Evolutionary conservation across 2,797 vertebrate genomes (phyloP).

Genomic region (Phyllotis vaccarum): DNA sequence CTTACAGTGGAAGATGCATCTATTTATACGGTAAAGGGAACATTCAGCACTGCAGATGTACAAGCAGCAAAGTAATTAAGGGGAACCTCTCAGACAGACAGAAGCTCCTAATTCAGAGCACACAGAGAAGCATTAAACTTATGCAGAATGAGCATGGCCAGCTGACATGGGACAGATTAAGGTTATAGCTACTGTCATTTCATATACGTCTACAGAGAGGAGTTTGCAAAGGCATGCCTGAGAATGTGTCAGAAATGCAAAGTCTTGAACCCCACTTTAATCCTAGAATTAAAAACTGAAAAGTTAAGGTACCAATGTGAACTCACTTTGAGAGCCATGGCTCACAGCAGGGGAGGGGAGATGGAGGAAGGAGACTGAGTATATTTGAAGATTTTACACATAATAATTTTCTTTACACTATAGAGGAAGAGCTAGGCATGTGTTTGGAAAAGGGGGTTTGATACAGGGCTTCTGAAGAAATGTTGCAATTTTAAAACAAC

Average conservation of each 20-base stretch:
- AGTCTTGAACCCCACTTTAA: neutral
- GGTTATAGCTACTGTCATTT: neutral
- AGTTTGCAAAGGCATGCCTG: neutral
- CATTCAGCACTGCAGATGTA: neutral
- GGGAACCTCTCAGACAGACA: neutral
- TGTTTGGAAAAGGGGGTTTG: neutral
- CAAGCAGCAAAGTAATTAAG: neutral
- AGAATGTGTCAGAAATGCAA: neutral
- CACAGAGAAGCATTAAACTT: neutral
- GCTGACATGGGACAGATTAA: neutral
- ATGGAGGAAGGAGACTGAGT: neutral
- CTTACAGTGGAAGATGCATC: neutral
- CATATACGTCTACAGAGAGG: neutral
- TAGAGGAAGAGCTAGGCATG: neutral
- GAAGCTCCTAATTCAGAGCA: neutral
- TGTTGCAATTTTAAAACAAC: neutral
- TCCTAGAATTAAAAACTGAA: neutral
- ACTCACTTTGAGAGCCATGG: neutral
- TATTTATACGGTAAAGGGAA: neutral
- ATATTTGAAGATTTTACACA: neutral
- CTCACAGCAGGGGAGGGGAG: too few species aligned
- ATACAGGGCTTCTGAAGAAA: neutral
- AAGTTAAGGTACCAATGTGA: too few species aligned
- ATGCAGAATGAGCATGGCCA: too few species aligned
- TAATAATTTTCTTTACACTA: neutral